Base-by-base conservation (phyloP, 2,888 invertebrate genomes). In the Ceratothoa steindachneri region DNA sequence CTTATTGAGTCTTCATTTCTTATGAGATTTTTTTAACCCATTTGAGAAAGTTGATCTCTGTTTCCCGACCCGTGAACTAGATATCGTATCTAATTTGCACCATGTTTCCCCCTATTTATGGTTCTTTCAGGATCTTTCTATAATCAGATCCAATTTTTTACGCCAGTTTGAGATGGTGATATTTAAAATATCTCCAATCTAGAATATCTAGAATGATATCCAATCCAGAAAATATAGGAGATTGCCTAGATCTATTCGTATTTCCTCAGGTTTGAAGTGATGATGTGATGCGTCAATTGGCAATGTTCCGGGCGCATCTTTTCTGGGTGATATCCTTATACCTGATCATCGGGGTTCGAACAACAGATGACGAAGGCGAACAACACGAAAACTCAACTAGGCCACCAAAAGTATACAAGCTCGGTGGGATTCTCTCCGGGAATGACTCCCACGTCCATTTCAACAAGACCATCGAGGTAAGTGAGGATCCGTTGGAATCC, bases 371-470 rank as follows among this genome's bases (percentile, higher is more conserved):
- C n/a, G 27, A 24, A 60, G 60, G 60, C 2, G 60, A 24, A 22
- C 22, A 60, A 24, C 22, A 60, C 1, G 60, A 60, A 3, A 12
- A n/a, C 12, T 60, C 60, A 12, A 24, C 12, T 24, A 60, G 24
- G 1, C 1, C 22, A 24, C 60, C 60, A 15, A 67, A 64, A 55
- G 24, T n/a, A 51, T 95, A 91, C 85, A 93, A 93, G 83, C 93
- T 96, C 76, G 95, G 95, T 24, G 95, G 95, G n/a, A 95, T 96
- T 0, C 88, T 96, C 27, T 93, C 93, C 77, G 91, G 90, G 84
- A 90, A 90, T 81, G 90, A 91, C 65, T 93, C 93, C 80, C 90
- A 91, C 82, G 86, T 86, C 12, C 90, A 91, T 85, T 95, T 95
- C 84, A 90, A 90, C 82, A 89, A 91, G 82, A 93, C 91, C 30